phyloP scores from a whole-genome alignment of 2,888 invertebrate species.

The Crematogaster levior region DNA sequence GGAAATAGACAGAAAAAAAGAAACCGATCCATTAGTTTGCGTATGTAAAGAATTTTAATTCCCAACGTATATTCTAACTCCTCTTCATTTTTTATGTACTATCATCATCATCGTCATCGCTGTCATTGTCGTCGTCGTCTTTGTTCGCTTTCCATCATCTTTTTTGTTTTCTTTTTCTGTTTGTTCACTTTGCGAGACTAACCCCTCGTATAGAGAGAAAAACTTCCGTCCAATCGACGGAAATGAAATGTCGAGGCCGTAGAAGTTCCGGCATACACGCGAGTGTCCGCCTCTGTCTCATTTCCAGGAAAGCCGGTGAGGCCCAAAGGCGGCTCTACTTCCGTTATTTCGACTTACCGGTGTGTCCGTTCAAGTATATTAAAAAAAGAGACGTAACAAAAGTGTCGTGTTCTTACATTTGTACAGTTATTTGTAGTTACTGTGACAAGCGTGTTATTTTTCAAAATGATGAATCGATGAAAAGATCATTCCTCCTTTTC shows the following conservation, averaged over 20 bases:
- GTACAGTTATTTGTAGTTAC: neutral
- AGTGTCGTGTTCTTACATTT: neutral
- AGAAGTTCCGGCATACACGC: conserved; percentile 68
- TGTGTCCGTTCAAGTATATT: conserved; percentile 22
- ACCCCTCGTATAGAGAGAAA: conserved; percentile 66
- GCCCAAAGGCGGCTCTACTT: conserved; percentile 56
- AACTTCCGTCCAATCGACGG: conserved; percentile 75
- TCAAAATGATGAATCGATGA: neutral
- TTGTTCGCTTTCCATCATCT: conserved; percentile 38
- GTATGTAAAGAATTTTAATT: conserved; percentile 76
- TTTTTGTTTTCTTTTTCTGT: conserved; percentile 52
- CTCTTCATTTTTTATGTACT: conserved; percentile 65
- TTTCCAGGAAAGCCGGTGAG: conserved; percentile 59
- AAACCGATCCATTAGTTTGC: conserved; percentile 55
- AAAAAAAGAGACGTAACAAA: neutral
- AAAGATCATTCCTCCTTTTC: neutral
- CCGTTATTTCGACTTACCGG: conserved; percentile 54
- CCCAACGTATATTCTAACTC: conserved; percentile 79
- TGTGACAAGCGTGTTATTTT: neutral
- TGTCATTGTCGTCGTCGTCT: neutral
- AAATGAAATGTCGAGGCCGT: conserved; percentile 77
- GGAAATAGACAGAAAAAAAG: too few relatives aligned
- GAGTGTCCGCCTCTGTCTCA: conserved; percentile 59
- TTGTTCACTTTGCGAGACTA: conserved; percentile 69
- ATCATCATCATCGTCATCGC: neutral